Percentiles rank a stretch among this genome's conserved stretches.
Evolutionary conservation across 92 coral and sea anemone genomes (phyloP).

Genomic region (Galaxea fascicularis): DNA sequence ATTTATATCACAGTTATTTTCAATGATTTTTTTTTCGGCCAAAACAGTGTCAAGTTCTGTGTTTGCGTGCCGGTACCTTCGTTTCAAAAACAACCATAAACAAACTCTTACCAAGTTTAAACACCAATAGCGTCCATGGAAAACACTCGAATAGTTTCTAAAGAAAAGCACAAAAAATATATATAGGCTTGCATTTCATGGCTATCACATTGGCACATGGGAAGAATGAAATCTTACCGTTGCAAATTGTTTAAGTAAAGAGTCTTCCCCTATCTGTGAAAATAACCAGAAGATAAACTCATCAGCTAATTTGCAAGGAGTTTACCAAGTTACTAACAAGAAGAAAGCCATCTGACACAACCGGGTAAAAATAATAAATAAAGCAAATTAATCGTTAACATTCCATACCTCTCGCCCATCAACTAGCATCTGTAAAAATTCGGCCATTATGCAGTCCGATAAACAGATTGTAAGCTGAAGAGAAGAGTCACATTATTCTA

Average conservation of each 20-base stretch:
- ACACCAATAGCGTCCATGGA: constrained; percentile 33
- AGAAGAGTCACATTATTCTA: neutral
- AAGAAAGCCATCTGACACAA: neutral
- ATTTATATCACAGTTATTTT: no score
- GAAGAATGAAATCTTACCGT: neutral
- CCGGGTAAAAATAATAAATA: neutral
- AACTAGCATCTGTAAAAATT: constrained; percentile 42
- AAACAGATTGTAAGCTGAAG: constrained; percentile 60
- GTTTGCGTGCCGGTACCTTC: no score
- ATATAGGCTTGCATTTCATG: neutral
- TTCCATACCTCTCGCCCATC: constrained; percentile 58
- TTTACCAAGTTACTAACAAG: no score
- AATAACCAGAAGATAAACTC: neutral
- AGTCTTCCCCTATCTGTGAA: constrained; percentile 25
- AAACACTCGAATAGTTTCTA: constrained; percentile 45
- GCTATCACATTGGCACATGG: neutral
- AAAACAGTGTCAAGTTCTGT: no score
- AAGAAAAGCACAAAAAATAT: neutral
- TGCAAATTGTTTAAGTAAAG: constrained; percentile 11
- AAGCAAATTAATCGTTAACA: neutral
- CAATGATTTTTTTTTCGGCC: no score
- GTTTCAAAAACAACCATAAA: neutral
- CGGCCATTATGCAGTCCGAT: constrained; percentile 66
- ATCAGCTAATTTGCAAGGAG: no score
- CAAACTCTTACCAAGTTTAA: constrained; percentile 24